Base-by-base conservation (phyloP, 2,888 invertebrate genomes). In the Drosophila lutescens region DNA sequence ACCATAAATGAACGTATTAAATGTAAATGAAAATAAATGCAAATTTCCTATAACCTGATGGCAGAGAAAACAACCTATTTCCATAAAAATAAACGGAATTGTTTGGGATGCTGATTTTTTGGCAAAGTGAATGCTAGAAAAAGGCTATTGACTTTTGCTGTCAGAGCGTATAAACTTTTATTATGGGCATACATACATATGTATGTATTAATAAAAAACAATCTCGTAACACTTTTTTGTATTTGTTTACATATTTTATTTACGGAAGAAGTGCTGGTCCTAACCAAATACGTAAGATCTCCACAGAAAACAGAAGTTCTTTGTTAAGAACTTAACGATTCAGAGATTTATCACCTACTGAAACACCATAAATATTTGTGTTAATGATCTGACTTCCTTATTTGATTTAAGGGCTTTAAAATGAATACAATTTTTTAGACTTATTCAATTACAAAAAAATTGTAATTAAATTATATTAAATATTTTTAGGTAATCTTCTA, bases 31-130 rank as follows among this genome's bases (percentile, higher is more conserved):
- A 30, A 30, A 38, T 36, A 36, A 38, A 47, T 32, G 20, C 10
- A 43, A 40, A 49, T 49, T 23, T 17, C 12, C 12, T 12, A 72
- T 72, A 36, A 84, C 86, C 80, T 80, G 81, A 38, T n/a, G 32
- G n/a, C 23, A 34, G 40, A 63, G 43, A 54, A 65, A 63, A 49
- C 49, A 17, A 30, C 15, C 13, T 8, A 43, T 43, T 26, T 49
- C 41, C 49, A 63, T 59, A 41, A 34, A 41, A 40, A 47, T 41
- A 46, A 15, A 15, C 15, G 72, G 75, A 30, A 26, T 2, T 9
- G n/a, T 6, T 17, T 40, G 30, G 38, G 15, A 10, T 17, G 15
- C 26, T 20, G 20, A 20, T 20, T 55, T 17, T 56, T 58, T 32
- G 40, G 57, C 58, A 40, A 63, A 49, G 62, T 49, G 49, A 65